A percentile compares a stretch with the other conserved stretches of the same genome.
Evolutionary conservation across 2,113 vertebrate genomes (phyloP).

Genomic region (Dicerorhinus sumatrensis): DNA sequence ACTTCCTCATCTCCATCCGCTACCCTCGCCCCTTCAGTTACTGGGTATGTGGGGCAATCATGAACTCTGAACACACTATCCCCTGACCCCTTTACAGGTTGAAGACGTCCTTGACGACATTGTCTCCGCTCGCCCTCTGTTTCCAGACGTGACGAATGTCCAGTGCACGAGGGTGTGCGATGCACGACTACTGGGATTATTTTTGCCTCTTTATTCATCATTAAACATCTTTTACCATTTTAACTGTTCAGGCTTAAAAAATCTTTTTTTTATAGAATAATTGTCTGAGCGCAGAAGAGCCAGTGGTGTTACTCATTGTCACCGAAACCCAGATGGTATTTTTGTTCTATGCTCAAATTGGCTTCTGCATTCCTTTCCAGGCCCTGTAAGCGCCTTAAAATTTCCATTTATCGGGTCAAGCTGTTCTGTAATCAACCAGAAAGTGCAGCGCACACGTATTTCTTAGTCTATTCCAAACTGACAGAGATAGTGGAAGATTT

Average conservation of each 20-base stretch:
- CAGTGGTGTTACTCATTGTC: neutral
- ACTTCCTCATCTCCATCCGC: neutral
- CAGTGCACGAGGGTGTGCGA: rapidly evolving
- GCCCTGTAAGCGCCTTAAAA: neutral
- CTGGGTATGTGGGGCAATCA: rapidly evolving
- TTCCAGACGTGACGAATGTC: neutral
- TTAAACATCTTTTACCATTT: constrained; percentile 40
- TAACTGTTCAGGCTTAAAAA: neutral
- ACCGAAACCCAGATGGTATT: constrained; percentile 22
- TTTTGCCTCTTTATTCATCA: neutral
- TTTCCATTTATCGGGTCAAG: neutral
- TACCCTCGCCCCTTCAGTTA: rapidly evolving
- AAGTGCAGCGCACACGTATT: neutral
- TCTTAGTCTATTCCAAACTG: neutral
- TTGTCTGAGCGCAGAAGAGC: constrained; percentile 8
- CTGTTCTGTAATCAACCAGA: neutral
- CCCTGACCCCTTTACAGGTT: rapidly evolving
- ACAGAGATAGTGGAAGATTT: neutral
- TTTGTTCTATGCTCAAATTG: neutral
- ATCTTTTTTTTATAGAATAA: neutral
- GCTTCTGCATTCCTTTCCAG: neutral
- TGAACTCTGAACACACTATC: neutral
- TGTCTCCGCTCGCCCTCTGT: neutral
- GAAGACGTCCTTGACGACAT: neutral
- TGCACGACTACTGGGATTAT: no score